Base-by-base conservation (phyloP, 2,797 vertebrate genomes). In the Myoxocephalus aenaeus region DNA sequence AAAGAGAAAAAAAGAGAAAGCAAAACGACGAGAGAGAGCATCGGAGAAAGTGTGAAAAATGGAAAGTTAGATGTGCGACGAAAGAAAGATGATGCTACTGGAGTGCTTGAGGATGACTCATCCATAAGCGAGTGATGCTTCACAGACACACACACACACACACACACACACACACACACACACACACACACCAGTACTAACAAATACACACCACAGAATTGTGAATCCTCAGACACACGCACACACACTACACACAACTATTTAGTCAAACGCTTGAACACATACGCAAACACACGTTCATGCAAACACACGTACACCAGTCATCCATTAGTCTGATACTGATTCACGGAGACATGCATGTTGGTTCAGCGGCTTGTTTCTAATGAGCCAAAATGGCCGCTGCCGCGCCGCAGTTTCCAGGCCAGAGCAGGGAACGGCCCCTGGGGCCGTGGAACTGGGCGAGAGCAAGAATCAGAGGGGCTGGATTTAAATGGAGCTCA, bases 401-500 rank as follows among this genome's bases (percentile, higher is more conserved):
- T 68, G 67, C 87, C 75, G 76, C 61, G 51, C 83, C 68, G 65
- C 83, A 84, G 86, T 93, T 93, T 94, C 86, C 90, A 94, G 91
- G 90, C 87, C 92, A 91, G 90, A 79, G 77, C 88, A 86, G 83
- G 63, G 79, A 87, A 79, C 1, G 69, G 90, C 91, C 92, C 93
- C 76, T 82, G 86, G 89, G 91, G 90, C 91, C 83, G 82, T 87
- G 89, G 92, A 94, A 92, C 89, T 92, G 92, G 92, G 92, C 83
- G 90, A 93, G 84, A 84, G 84, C 74, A 91, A 79, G 90, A 89
- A 93, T 93, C 90, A 87, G 86, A 91, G 82, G 86, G 88, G 88
- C 90, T 90, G 89, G 85, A 87, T 93, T 93, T 92, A 92, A 93
- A 93, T 92, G 92, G 90, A 93, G 91, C 92, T 93, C 92, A 93